Evolutionary conservation across 1,140 invertebrate genomes (phyloP).

Genomic region (Onthophagus taurus): DNA sequence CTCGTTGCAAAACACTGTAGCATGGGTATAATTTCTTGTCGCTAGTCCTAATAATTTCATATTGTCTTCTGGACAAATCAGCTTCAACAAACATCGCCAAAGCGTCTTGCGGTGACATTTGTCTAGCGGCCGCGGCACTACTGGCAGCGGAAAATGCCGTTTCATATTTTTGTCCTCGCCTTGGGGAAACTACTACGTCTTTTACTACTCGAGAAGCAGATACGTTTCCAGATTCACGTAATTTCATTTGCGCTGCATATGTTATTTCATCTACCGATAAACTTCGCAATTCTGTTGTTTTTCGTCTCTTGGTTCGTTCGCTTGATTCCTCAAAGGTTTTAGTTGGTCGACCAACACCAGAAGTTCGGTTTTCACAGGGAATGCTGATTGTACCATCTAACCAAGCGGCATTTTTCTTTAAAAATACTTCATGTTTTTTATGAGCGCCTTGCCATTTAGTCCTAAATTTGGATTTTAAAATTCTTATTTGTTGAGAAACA

Average conservation of each 20-base stretch:
- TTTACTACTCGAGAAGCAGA: conserved; percentile 19
- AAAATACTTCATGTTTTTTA: too few relatives aligned
- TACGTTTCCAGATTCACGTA: conserved; percentile 19
- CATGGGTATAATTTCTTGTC: conserved; percentile 27
- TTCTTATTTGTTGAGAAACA: not conserved
- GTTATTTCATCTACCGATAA: conserved; percentile 13
- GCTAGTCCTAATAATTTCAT: conserved; percentile 23
- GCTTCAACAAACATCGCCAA: conserved; percentile 28
- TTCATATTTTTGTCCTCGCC: conserved; percentile 2
- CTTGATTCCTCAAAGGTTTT: too few relatives aligned
- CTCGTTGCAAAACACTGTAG: conserved; percentile 22
- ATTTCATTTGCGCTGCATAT: conserved; percentile 19
- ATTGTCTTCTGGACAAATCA: conserved; percentile 25
- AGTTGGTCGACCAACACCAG: too few relatives aligned
- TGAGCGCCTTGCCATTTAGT: conserved; percentile 14
- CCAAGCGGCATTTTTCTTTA: too few relatives aligned
- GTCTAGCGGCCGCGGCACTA: conserved; percentile 16
- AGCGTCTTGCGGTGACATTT: conserved; percentile 21
- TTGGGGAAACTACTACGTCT: conserved; percentile 8
- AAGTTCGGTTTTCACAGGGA: too few relatives aligned
- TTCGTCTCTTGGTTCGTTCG: too few relatives aligned
- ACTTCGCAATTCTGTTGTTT: conserved; percentile 26
- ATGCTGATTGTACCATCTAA: too few relatives aligned
- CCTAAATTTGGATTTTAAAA: not conserved
- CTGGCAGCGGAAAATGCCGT: conserved; percentile 3